Evolutionary conservation across 1,140 invertebrate species (phyloP), one percentile per base, ranked within the genome.

Genomic region (Drosophila bipectinata): DNA sequence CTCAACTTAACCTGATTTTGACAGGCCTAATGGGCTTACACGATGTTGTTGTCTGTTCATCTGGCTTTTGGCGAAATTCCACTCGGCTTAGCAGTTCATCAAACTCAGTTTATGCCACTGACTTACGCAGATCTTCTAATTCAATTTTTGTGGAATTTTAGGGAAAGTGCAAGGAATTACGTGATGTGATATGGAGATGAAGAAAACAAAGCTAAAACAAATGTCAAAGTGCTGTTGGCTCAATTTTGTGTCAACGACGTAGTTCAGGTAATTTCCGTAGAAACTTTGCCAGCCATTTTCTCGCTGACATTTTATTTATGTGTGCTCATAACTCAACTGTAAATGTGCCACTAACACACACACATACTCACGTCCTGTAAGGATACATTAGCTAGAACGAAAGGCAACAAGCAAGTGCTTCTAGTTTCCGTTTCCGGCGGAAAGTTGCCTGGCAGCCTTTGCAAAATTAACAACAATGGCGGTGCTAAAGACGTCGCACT

Each of bases 381-480:
- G 58, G 64, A 77, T 45, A 79, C 77, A 79, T 79, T 80, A 80
- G 77, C 75, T 53, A 58, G 60, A 63, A 68, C 58, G 75, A 48
- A 56, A 60, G 71, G 59, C 71, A 74, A 69, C 66, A 85, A 56
- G 51, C 82, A 78, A 85, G 82, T 85, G 83, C 82, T 81, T 62
- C 69, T 87, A 85, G 83, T 85, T 85, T 85, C 82, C 82, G 82
- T 85, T 87, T 85, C 82, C 82, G 82, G 81, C 80, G 72, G 59
- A 80, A 77, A 72, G 77, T 84, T 67, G 71, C 32, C 64, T 57
- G 64, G 47, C 21, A 73, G 78, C 81, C 78, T 78, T 64, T 64
- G 82, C 83, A 85, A 87, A 85, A 85, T 85, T 87, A 85, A 85
- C 82, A 85, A 85, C 82, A 85, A 85, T 85, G 83, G 83, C 83